Evolutionary conservation across 2,888 invertebrate genomes (phyloP), one percentile per base, ranked within the genome.

Genomic region (Megaustenia siamemsis): DNA sequence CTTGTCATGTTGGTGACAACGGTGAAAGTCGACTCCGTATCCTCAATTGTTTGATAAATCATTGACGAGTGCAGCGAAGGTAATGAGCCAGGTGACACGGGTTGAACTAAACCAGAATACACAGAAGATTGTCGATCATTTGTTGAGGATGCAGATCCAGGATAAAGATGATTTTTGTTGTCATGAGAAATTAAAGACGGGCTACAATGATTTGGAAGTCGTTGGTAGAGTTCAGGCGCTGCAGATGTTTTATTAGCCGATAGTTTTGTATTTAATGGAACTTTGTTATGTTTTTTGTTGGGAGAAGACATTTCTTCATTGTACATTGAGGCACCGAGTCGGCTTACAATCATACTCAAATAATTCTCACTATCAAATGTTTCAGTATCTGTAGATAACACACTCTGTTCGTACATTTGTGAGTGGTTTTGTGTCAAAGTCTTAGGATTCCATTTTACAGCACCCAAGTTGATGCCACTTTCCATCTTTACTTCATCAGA

Each of bases 401-500:
- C 28, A 10, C 6, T 49, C 12, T 24, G 18, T 21, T 35, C 32
- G 35, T 15, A 1, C 18, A 32, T n/a, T 73, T 40, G 3, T 45
- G 24, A 28, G 49, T 2, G 3, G 6, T 49, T 53, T 15, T 53
- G 49, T 5, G 15, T 5, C 35, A 32, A 2, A 18, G 28, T 75
- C 28, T 32, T 43, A 21, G 32, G 35, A 32, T 28, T 12, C 1
- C 21, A 53, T 32, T 77, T 66, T 6, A 38, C 15, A 40, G 79
- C 79, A 77, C 83, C 78, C 3, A 43, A 69, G 24, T 53, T 84
- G 83, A 86, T 85, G 82, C 76, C 82, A 38, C 66, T 68, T 0
- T 28, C 71, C 35, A 69, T 83, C 0, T 40, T 43, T n/a, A 87
- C 85, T 38, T 88, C 86, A 3, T 85, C 86, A 77, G 68, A 88